Base-by-base conservation (phyloP, 1,140 invertebrate genomes). In the Drosophila kepulauana region DNA sequence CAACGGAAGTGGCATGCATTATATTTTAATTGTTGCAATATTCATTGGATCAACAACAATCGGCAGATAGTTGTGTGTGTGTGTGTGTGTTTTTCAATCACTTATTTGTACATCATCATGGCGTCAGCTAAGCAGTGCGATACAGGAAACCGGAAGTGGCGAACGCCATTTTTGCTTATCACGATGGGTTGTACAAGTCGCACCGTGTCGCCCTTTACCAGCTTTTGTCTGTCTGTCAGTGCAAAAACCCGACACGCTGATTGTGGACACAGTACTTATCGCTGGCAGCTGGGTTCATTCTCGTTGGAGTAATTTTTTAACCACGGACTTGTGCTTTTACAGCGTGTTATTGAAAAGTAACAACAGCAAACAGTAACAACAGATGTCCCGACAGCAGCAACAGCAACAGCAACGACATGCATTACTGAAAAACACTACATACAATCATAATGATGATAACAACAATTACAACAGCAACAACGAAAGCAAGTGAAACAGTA, bases 21-120 rank as follows among this genome's bases (percentile, higher is more conserved):
- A 88, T 84, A 89, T 89, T 89, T 88, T 88, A 88, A 88, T 89
- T 88, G 84, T 88, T 89, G 85, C 58, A 80, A 81, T 81, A 70
- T 75, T 84, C 70, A 88, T 88, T 78, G 84, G 74, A 84, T 84
- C 64, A 88, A 72, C 70, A 73, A 74, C 70, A 73, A 74, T 71
- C 35, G 41, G 11, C 58, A 33, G 86, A 79, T 67, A 58, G 57
- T 41, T 71, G 69, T 78, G 41, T 10, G 33, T 33, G 30, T 33
- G 30, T 33, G 30, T 5, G 5, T 76, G 20, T 25, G 20, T 25
- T 78, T 15, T 45, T 20, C 41, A 8, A 56, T 57, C 54, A 25
- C 4, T 58, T 49, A 1, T 35, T 5, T 6, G 10, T 67, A 11
- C 30, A 67, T 86, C 43, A 28, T 68, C 61, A 61, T 65, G 30